A percentile compares a stretch with the other conserved stretches of the same genome.
Conservation (phyloP, 2,888 invertebrate genomes). For the Cinara cedri region DNA sequence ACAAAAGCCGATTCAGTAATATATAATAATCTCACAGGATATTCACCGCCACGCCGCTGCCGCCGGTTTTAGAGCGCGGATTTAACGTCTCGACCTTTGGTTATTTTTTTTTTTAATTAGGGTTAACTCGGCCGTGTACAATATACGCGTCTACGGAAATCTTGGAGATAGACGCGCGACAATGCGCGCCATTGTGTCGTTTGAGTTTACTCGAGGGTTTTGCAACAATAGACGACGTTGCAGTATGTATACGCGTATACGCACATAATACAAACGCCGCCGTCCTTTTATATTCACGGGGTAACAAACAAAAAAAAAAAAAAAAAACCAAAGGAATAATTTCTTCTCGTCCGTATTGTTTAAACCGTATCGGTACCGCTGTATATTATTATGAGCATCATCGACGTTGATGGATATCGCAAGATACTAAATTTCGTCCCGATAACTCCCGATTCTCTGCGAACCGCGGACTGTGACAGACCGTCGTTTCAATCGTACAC, state of each 20-base stretch:
- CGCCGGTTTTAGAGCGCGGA: no score
- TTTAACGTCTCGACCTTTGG: not conserved
- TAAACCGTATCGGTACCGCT: not conserved
- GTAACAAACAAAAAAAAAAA: not conserved
- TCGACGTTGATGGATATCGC: no score
- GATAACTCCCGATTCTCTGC: no score
- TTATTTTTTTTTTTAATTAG: slow-evolving; percentile 37
- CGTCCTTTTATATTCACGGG: not conserved
- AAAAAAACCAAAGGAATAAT: no score
- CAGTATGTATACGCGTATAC: not conserved
- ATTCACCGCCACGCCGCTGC: no score
- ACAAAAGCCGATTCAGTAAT: not conserved
- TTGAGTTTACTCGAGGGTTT: slow-evolving; percentile 29
- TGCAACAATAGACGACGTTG: slow-evolving; percentile 12
- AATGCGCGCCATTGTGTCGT: slow-evolving; percentile 39
- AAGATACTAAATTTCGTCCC: no score
- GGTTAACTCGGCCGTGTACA: not conserved
- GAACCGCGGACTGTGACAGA: no score
- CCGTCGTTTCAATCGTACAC: no score
- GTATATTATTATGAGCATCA: no score
- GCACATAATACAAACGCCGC: not conserved
- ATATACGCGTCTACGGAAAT: not conserved
- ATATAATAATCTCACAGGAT: not conserved
- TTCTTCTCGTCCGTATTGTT: slow-evolving; percentile 1
- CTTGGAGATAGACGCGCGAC: not conserved